These are phyloP conservation scores for Antheraea yamamai DNA, from an alignment of 2,888 invertebrate genomes.

Conservation along the genomic window DNA sequence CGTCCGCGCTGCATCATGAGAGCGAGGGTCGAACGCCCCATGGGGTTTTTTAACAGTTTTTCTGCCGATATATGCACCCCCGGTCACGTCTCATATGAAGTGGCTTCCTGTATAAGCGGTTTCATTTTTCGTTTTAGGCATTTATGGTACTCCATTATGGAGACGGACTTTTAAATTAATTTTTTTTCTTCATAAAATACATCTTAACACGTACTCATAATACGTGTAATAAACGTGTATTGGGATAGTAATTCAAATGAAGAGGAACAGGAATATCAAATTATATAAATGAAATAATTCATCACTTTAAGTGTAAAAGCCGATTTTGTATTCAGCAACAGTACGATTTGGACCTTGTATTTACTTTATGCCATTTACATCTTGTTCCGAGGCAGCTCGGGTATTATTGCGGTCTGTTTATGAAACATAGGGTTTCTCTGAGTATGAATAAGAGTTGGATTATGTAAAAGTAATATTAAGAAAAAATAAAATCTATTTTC, in stretches of 20 bases:
- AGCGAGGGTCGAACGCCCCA: conserved; percentile 46
- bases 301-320: conserved; percentile 9
- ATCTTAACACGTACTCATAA: neutral
- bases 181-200: neutral
- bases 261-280: neutral
- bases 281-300: conserved; percentile 8
- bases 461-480: neutral
- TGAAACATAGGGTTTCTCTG: neutral
- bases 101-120: conserved; percentile 75
- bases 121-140: conserved; percentile 69
- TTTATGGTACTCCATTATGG: conserved; percentile 36
- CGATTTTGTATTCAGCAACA: conserved; percentile 17
- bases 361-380: conserved; percentile 14
- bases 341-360: neutral
- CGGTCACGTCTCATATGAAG: conserved; percentile 78
- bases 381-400: conserved; percentile 9
- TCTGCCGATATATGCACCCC: conserved; percentile 75
- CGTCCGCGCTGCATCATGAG: conserved; percentile 25
- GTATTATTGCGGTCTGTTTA: conserved; percentile 5
- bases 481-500: neutral
- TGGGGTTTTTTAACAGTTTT: conserved; percentile 76
- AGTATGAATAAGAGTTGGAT: neutral
- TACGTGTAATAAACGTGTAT: neutral
- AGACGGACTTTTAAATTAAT: conserved; percentile 32
- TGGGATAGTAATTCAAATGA: neutral